Conservation (phyloP, 2,797 vertebrate genomes). For the Clarias fuscus region DNA sequence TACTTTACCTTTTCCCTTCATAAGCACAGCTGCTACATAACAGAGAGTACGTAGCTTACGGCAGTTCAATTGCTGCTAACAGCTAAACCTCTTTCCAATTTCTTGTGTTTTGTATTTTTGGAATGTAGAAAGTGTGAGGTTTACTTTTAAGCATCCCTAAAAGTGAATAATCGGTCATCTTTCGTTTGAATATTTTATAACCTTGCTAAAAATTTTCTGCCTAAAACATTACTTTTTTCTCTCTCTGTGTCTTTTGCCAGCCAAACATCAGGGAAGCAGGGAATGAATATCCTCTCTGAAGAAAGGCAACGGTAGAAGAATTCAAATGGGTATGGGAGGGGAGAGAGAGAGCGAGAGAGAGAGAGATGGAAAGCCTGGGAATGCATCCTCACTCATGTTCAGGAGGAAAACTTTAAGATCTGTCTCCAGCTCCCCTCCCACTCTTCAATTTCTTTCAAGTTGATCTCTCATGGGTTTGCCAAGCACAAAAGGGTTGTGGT, state of each 20-base stretch:
- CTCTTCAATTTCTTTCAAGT: slow-evolving; percentile 63
- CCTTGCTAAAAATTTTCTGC: slow-evolving; percentile 9
- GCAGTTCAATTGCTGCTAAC: neutral
- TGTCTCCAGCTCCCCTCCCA: slow-evolving; percentile 54
- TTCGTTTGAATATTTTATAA: slow-evolving; percentile 53
- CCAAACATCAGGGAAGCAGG: slow-evolving; percentile 18
- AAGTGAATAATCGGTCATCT: neutral
- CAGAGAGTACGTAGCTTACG: neutral
- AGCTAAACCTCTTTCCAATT: neutral
- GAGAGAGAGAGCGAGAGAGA: neutral
- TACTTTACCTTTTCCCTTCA: neutral
- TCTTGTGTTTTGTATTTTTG: slow-evolving; percentile 13
- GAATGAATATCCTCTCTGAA: slow-evolving; percentile 19
- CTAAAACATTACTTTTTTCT: slow-evolving; percentile 19
- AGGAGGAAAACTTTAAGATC: slow-evolving; percentile 52
- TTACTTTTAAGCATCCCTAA: neutral
- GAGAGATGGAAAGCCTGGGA: slow-evolving; percentile 13
- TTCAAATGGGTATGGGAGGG: slow-evolving; percentile 7
- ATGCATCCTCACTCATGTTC: slow-evolving; percentile 45
- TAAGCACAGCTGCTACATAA: neutral
- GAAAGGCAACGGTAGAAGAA: slow-evolving; percentile 22
- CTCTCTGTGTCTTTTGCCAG: neutral
- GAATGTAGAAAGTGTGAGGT: neutral
- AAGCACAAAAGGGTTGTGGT: slow-evolving; percentile 59
- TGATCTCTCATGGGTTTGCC: slow-evolving; percentile 52